phyloP scores from a whole-genome alignment of 2,888 invertebrate species.

The Heliconius sara region DNA sequence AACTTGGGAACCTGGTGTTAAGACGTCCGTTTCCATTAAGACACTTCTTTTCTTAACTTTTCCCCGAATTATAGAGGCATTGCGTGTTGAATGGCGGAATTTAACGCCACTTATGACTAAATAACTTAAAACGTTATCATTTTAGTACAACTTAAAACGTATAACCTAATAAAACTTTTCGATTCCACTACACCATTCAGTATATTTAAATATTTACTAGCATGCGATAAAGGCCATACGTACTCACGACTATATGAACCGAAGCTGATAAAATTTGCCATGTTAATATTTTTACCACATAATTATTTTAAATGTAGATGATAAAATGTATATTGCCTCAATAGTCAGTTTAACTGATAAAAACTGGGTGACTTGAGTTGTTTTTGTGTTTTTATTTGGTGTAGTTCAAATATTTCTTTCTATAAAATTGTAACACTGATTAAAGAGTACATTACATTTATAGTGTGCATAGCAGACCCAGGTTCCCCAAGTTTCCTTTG shows the following conservation, averaged over 20 bases:
- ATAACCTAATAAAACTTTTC: not conserved
- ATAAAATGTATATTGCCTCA: not conserved
- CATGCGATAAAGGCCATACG: not conserved
- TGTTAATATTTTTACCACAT: not conserved
- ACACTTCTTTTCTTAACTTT: not conserved
- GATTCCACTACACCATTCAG: not conserved
- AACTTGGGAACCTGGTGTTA: not conserved
- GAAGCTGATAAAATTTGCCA: slow-evolving; percentile 8
- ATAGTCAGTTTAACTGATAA: not conserved
- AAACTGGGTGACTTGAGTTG: not conserved
- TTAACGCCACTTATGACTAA: not conserved
- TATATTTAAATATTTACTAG: slow-evolving; percentile 15
- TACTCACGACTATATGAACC: not conserved
- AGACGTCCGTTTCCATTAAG: not conserved
- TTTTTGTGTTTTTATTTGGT: not conserved
- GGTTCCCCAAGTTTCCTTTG: not conserved
- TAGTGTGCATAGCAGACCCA: no score
- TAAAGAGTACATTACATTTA: no score
- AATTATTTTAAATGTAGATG: not conserved
- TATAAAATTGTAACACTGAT: no score
- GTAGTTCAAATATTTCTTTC: not conserved
- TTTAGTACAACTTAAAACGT: not conserved
- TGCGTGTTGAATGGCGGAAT: not conserved
- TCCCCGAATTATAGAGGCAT: not conserved
- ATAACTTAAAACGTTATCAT: not conserved